Conservation (phyloP, 1,140 invertebrate species). For the Ceratina australensis region DNA sequence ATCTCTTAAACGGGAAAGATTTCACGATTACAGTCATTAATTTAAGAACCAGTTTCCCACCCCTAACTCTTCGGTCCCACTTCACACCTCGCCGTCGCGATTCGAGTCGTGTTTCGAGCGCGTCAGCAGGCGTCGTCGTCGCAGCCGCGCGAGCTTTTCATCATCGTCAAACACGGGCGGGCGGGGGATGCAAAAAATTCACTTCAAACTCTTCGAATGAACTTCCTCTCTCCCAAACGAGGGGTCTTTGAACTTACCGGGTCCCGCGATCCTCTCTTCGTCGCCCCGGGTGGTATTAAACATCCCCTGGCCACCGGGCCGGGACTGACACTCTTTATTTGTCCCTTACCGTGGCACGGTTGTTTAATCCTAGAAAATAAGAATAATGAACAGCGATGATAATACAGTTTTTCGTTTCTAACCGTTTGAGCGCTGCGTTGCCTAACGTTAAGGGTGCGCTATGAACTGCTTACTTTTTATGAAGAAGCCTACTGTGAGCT, state of each 20-base stretch:
- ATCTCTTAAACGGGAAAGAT: neutral
- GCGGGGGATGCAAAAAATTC: neutral
- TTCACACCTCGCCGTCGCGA: neutral
- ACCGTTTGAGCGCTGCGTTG: too few species aligned
- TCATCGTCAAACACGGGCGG: slow-evolving; percentile 3
- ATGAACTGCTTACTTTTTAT: too few species aligned
- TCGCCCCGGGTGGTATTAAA: neutral
- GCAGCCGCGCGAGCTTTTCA: neutral
- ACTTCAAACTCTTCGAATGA: slow-evolving; percentile 16
- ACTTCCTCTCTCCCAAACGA: slow-evolving; percentile 7
- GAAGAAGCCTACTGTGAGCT: too few species aligned
- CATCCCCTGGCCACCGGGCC: neutral
- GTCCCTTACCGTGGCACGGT: neutral
- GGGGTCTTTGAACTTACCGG: slow-evolving; percentile 19
- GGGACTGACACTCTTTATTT: neutral
- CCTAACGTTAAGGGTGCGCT: too few species aligned
- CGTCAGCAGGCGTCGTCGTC: slow-evolving; percentile 6
- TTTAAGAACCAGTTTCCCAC: neutral
- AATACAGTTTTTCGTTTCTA: too few species aligned
- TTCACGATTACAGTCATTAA: slow-evolving; percentile 10
- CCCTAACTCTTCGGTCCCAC: neutral
- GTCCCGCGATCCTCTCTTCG: neutral
- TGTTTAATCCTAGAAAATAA: neutral
- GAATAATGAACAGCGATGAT: too few species aligned
- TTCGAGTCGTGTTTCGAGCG: slow-evolving; percentile 4